Conservation (phyloP, 2,113 vertebrate genomes). For the Lepus americanus region DNA sequence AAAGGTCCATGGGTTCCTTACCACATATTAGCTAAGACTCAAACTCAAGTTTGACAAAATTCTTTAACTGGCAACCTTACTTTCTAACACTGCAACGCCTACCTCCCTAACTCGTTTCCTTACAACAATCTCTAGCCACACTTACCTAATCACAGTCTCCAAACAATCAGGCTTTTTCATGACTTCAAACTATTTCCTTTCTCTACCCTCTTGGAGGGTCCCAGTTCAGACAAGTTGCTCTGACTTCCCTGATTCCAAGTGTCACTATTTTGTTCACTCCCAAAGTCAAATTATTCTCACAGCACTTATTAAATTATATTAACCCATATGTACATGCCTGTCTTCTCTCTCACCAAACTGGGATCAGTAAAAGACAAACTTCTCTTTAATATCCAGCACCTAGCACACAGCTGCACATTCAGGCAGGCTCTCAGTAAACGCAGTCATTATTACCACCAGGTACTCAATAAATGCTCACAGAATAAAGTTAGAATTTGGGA, state of each 20-base stretch:
- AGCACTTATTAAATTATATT: slow-evolving; percentile 39
- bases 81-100: neutral
- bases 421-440: slow-evolving; percentile 57
- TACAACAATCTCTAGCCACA: neutral
- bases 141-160: slow-evolving; percentile 30
- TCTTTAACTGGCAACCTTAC: neutral
- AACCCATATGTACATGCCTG: neutral
- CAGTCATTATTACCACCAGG: slow-evolving; percentile 50
- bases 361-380: neutral
- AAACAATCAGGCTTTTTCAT: neutral
- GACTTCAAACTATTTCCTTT: slow-evolving; percentile 4
- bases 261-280: slow-evolving; percentile 27
- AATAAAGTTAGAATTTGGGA: slow-evolving; percentile 74
- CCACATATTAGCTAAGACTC: slow-evolving; percentile 12
- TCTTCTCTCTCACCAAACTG: neutral
- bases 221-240: slow-evolving; percentile 2
- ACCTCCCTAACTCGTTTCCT: neutral
- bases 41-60: slow-evolving; percentile 25
- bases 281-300: neutral
- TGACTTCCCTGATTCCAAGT: slow-evolving; percentile 10
- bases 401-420: slow-evolving; percentile 24
- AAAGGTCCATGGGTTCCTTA: neutral
- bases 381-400: neutral
- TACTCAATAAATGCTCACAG: slow-evolving; percentile 49
- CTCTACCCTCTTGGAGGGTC: neutral